A percentile compares a stretch with the other conserved stretches of the same genome.
These are phyloP conservation scores for Amphilophus citrinellus DNA, from an alignment of 2,113 vertebrate genomes.

Conservation along the genomic window DNA sequence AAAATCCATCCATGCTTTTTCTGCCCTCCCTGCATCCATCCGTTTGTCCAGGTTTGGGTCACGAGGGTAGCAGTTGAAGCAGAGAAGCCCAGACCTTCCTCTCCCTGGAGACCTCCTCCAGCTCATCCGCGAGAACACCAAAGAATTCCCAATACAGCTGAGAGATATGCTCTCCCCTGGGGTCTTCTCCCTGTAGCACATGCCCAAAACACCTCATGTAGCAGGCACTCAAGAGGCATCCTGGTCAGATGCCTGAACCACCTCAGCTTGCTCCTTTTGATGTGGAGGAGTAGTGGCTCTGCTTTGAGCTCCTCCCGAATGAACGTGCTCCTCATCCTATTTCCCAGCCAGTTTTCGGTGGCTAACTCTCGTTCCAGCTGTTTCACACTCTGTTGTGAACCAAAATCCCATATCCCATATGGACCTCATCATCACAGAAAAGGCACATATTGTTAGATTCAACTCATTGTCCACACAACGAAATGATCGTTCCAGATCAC, in stretches of 20 bases:
- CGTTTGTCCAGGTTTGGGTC: background rate
- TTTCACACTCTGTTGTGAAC: background rate
- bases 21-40: background rate
- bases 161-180: background rate
- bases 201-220: background rate
- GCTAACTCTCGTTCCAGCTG: background rate
- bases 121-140: background rate
- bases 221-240: background rate
- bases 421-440: background rate
- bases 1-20: background rate
- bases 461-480: no score
- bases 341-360: background rate
- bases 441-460: background rate
- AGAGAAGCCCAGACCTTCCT: background rate
- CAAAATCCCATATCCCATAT: background rate
- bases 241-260: background rate
- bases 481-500: no score
- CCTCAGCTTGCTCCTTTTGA: background rate
- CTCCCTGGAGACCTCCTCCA: accelerated
- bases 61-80: background rate
- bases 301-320: background rate
- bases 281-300: background rate
- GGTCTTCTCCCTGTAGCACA: background rate
- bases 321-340: accelerated
- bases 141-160: background rate